Evolutionary conservation across 2,797 vertebrate species (phyloP).

Genomic region (Alosa sapidissima): DNA sequence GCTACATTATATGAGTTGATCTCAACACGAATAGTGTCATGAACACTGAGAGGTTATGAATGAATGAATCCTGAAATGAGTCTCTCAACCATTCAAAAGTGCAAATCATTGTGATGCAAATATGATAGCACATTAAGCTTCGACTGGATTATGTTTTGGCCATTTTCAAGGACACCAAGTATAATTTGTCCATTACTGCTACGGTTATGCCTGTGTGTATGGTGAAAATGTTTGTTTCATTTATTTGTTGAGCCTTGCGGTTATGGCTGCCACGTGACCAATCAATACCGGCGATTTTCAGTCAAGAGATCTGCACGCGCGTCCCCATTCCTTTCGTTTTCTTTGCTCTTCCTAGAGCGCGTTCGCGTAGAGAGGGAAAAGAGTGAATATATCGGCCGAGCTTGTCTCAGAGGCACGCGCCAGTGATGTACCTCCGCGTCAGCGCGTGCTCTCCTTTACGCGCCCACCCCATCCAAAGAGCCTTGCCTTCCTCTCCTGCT

Average conservation of each 20-base stretch:
- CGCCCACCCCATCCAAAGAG: neutral
- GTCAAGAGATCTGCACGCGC: neutral
- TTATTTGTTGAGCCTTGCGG: neutral
- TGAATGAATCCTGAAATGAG: neutral
- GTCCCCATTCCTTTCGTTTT: neutral
- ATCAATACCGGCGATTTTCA: neutral
- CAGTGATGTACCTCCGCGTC: conserved; percentile 40
- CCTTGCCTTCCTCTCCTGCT: conserved; percentile 7
- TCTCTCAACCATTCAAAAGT: neutral
- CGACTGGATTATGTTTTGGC: neutral
- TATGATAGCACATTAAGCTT: neutral
- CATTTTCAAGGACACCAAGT: neutral
- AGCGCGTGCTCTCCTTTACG: conserved; percentile 32
- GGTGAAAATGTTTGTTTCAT: conserved; percentile 4
- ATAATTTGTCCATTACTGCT: neutral
- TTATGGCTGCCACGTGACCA: neutral
- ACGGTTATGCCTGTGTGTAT: neutral
- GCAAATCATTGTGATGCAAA: neutral
- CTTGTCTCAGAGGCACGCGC: conserved; percentile 32
- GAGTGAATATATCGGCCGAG: neutral
- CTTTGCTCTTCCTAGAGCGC: conserved; percentile 14
- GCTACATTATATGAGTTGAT: no score
- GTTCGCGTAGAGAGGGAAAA: conserved; percentile 22
- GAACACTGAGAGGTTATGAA: neutral
- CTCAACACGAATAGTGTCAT: neutral